Evolutionary conservation across 2,888 invertebrate species (phyloP).

Genomic region (Rotaria macrura): DNA sequence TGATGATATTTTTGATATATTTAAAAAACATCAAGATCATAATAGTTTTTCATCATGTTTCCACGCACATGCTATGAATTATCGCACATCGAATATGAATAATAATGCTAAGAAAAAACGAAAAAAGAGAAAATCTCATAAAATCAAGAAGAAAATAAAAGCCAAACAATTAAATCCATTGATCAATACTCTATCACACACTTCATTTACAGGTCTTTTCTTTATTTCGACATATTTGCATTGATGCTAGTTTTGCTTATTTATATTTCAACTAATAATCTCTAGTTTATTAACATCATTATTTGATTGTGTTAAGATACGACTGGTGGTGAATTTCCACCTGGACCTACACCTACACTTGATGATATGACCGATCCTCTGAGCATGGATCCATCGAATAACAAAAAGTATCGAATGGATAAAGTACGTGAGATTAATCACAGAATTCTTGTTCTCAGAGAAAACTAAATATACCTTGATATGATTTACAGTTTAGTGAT

Average conservation of each 20-base stretch:
- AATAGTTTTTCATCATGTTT: neutral
- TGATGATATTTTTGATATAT: neutral
- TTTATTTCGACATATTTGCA: neutral
- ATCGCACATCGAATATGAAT: neutral
- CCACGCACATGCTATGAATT: neutral
- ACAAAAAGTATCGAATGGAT: neutral
- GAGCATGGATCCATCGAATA: neutral
- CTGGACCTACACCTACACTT: neutral
- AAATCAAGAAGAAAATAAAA: neutral
- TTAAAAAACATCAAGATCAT: neutral
- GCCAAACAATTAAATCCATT: neutral
- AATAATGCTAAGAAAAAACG: neutral
- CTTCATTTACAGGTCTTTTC: neutral
- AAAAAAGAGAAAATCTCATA: neutral
- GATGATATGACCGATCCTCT: neutral
- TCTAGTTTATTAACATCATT: neutral
- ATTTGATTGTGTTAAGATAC: neutral
- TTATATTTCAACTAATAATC: neutral
- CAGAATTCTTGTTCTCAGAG: too few relatives aligned
- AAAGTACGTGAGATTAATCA: neutral
- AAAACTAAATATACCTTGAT: neutral
- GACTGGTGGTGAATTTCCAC: neutral
- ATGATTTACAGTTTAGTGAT: neutral
- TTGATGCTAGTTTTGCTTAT: neutral
- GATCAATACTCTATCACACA: neutral